Conservation (phyloP, 2,113 vertebrate species). For the Epinephelus fuscoguttatus region DNA sequence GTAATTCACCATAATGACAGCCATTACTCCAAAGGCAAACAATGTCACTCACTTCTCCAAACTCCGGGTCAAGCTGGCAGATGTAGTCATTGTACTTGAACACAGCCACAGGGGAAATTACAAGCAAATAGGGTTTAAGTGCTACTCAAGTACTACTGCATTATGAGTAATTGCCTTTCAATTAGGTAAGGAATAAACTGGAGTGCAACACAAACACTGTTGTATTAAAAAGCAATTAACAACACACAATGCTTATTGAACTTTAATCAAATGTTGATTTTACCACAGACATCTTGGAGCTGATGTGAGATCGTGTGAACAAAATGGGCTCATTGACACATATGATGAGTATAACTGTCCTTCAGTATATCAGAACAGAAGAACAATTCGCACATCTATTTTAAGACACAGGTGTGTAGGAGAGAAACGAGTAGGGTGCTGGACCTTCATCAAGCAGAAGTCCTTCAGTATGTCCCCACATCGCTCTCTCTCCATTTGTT, state of each 20-base stretch:
- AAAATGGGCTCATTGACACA: not conserved
- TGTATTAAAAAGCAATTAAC: constrained; percentile 28
- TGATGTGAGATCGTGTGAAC: not conserved
- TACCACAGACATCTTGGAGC: not conserved
- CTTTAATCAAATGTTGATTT: constrained; percentile 31
- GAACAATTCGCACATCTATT: too few relatives aligned
- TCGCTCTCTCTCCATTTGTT: not conserved
- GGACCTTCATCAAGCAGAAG: too few relatives aligned
- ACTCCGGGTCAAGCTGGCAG: constrained; percentile 61
- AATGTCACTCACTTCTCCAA: constrained; percentile 75
- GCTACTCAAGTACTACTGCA: constrained; percentile 36
- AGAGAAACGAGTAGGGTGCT: too few relatives aligned
- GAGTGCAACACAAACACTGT: constrained; percentile 29
- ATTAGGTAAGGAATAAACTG: constrained; percentile 39
- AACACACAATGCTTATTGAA: not conserved
- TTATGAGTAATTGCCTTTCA: constrained; percentile 43
- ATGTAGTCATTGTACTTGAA: constrained; percentile 54
- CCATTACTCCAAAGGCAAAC: constrained; percentile 81
- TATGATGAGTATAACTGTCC: not conserved
- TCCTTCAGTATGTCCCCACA: too few relatives aligned
- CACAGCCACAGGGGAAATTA: constrained; percentile 59
- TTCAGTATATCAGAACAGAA: not conserved
- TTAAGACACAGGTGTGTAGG: too few relatives aligned
- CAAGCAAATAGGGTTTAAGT: constrained; percentile 64
- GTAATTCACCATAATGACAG: constrained; percentile 83